Base-by-base conservation (phyloP, 1,140 invertebrate species). In the Drosophila takahashii region DNA sequence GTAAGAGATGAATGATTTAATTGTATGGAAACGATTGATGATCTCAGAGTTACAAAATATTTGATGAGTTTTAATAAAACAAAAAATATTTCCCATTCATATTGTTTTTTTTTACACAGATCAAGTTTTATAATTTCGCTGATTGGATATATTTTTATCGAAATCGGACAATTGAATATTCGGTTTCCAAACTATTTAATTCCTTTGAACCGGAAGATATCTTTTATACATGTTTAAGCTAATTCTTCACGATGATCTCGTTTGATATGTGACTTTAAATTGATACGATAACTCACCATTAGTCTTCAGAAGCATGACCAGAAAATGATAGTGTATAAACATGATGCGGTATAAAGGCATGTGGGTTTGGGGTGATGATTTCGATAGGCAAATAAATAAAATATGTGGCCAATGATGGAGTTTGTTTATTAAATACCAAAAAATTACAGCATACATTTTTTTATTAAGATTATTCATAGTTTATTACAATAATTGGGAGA, bases 311-410 rank as follows among this genome's bases (percentile, higher is more conserved):
- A 36, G 13, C 56, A 76, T 81, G 78, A 86, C 83, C 83, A 87
- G 75, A 86, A 86, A 86, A 86, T 86, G 83, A 86, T 64, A 86
- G 83, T 81, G 69, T 83, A 86, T 87, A 86, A 86, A 79, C 78
- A 86, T 87, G 83, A 81, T 52, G 61, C 54, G 66, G 45, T 53
- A 67, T 22, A 45, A 22, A 59, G 44, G 64, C 22, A 56, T 56
- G 32, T 44, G 39, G 54, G 41, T 44, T 45, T 50, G 48, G 47
- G 42, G 26, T 34, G 50, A 70, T 85, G 67, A 86, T 81, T 72
- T 81, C 53, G 47, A 60, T 29, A 64, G 51, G 34, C 15, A 70
- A 34, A 66, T 53, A 79, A 34, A n/a, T n/a, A 71, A 34, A 71
- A 41, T 61, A 53, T 16, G 67, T 52, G 57, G 58, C 58, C 52